Percentiles rank a stretch among this genome's conserved stretches.
Conservation (phyloP, 2,113 vertebrate species). For the Nothobranchius furzeri region DNA sequence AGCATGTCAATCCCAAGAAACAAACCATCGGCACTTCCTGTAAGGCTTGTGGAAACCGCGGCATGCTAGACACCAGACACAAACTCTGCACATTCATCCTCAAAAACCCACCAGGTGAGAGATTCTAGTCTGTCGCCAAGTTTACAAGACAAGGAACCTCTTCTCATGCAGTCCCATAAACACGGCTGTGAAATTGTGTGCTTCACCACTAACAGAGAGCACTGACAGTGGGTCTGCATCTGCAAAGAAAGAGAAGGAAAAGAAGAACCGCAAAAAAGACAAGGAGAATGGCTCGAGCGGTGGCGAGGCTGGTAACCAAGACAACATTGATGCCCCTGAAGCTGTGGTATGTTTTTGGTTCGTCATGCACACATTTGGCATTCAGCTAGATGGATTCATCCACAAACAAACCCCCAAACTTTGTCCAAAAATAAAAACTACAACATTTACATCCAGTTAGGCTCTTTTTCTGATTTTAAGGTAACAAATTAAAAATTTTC, state of each 20-base stretch:
- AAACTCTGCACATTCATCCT: conserved; percentile 99
- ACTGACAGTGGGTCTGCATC: conserved; percentile 87
- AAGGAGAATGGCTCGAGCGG: conserved; percentile 97
- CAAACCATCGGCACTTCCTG: conserved; percentile 99
- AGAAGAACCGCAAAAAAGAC: conserved; percentile 97
- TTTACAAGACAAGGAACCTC: no score
- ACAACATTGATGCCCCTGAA: conserved; percentile 88
- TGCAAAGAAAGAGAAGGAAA: conserved; percentile 96
- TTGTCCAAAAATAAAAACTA: no score
- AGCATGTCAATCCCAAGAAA: conserved; percentile 99
- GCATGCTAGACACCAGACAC: conserved; percentile 99
- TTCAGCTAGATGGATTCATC: no score
- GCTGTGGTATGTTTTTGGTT: conserved; percentile 79
- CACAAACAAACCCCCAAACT: no score
- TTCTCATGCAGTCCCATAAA: no score
- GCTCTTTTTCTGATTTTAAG: no score
- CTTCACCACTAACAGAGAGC: conserved; percentile 77
- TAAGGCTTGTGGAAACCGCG: conserved; percentile 98
- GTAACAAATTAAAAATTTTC: no score
- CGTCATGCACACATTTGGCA: not conserved
- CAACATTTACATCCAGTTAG: no score
- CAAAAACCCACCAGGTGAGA: conserved; percentile 98
- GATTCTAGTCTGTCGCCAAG: not conserved
- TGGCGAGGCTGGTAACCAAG: conserved; percentile 83
- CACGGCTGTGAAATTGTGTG: not conserved